Evolutionary conservation across 2,888 invertebrate genomes (phyloP).

Genomic region (Notocelia uddmanniana): DNA sequence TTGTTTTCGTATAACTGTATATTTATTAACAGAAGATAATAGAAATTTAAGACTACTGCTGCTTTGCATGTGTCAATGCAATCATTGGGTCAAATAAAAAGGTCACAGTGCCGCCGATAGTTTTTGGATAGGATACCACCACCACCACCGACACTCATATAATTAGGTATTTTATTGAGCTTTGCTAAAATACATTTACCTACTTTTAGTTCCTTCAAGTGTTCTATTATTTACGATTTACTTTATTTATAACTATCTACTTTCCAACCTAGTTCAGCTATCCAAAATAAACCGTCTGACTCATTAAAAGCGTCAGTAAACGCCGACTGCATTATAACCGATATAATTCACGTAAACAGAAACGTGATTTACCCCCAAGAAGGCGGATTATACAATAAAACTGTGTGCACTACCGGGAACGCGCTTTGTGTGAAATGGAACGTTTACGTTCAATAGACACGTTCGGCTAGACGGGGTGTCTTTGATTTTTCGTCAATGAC

Average conservation of each 20-base stretch:
- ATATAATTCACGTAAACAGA: slow-evolving; percentile 44
- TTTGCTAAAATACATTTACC: neutral
- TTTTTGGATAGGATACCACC: too few relatives aligned
- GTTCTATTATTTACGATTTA: slow-evolving; percentile 1
- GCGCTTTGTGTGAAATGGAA: slow-evolving; percentile 55
- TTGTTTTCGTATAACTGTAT: slow-evolving; percentile 33
- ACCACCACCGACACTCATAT: too few relatives aligned
- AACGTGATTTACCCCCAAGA: slow-evolving; percentile 46
- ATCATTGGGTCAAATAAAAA: neutral
- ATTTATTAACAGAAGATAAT: neutral
- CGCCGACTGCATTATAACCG: slow-evolving; percentile 40
- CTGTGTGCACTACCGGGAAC: slow-evolving; percentile 50
- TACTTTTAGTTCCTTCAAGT: neutral
- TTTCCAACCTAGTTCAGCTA: slow-evolving; percentile 12
- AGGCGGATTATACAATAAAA: slow-evolving; percentile 53
- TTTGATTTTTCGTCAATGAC: slow-evolving; percentile 48
- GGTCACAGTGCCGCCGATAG: neutral
- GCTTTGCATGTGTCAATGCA: neutral
- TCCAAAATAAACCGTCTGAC: slow-evolving; percentile 40
- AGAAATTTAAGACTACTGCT: neutral
- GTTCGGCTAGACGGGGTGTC: slow-evolving; percentile 52
- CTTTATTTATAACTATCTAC: slow-evolving; percentile 29
- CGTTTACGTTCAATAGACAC: slow-evolving; percentile 54
- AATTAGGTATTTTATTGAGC: too few relatives aligned
- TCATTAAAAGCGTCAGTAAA: slow-evolving; percentile 42